Base-by-base conservation (phyloP, 92 coral and sea anemone species). In the Phenganax subtilis region DNA sequence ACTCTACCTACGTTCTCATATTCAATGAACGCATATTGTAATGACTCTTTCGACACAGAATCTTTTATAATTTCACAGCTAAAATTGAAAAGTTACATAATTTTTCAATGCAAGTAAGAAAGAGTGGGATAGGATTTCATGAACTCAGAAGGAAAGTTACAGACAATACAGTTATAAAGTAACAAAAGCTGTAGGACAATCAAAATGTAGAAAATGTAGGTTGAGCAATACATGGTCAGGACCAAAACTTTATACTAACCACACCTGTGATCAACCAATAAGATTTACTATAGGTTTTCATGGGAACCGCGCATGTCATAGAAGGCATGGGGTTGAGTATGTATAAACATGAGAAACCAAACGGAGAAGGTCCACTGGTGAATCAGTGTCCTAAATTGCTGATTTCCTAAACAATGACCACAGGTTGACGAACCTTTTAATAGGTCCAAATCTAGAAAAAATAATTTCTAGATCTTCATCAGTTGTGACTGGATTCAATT, bases 1-100 rank as follows among this genome's bases (percentile, higher is more conserved):
- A 12, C n/a, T 31, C 16, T 20, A 84, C 94, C 82, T 84, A 96
- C 99, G 51, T 96, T 96, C 84, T 96, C 99, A 89, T 92, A 96
- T 89, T 96, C 99, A 17, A 96, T 91, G 67, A 96, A 96, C 14
- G 99, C 99, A 86, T 90, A 96, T 84, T 96, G 99, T 52, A 96
- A 86, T 2, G 99, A 96, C 69, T 96, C 99, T n/a, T 89, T 91
- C 6, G 87, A 59, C 29, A 88, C 88, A 55, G 92, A 93, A n/a
- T 96, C 99, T 53, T 88, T 81, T 55, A 96, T 91, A 64, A 96
- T 90, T 73, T 96, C 99, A 85, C 99, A 96, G 74, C 99, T 96
- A 74, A 55, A 88, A 76, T 71, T 1, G 5, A 37, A 37, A 2
- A 37, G 5, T 37, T 37, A 37, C 47, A 37, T 37, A 1, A 37